phyloP scores from a whole-genome alignment of 2,113 vertebrate genomes.

The Varanus salvator region DNA sequence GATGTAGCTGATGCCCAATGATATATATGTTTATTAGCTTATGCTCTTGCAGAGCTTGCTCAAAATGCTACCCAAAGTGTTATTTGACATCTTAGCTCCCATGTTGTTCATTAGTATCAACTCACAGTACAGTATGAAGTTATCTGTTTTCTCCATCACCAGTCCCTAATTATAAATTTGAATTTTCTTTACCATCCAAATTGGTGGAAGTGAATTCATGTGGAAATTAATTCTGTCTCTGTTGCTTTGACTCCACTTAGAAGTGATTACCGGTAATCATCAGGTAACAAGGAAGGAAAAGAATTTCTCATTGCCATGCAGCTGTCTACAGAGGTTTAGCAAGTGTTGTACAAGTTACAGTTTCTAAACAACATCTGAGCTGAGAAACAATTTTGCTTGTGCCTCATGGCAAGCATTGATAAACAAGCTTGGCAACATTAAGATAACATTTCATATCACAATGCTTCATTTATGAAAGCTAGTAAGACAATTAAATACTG shows the following conservation, averaged over 20 bases:
- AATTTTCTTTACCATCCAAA: neutral
- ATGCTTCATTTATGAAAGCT: neutral
- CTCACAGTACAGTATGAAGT: neutral
- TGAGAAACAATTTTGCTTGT: neutral
- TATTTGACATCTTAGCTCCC: no score
- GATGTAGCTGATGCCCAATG: neutral
- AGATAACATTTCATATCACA: neutral
- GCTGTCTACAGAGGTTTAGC: neutral
- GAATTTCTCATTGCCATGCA: accelerated
- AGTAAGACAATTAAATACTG: neutral
- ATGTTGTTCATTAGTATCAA: neutral
- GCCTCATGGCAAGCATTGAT: neutral
- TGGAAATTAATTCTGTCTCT: no score
- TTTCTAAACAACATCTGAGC: neutral
- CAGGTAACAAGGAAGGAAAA: neutral
- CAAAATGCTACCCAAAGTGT: neutral
- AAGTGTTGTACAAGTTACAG: neutral
- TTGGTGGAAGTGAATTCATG: no score
- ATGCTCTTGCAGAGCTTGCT: neutral
- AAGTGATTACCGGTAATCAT: neutral
- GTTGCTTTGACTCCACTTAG: neutral
- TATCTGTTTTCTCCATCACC: neutral
- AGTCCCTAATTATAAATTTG: neutral
- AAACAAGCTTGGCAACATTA: accelerated
- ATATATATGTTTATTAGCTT: neutral